These are phyloP conservation scores for Taenaris catops DNA, from an alignment of 2,888 invertebrate genomes.

Conservation along the genomic window DNA sequence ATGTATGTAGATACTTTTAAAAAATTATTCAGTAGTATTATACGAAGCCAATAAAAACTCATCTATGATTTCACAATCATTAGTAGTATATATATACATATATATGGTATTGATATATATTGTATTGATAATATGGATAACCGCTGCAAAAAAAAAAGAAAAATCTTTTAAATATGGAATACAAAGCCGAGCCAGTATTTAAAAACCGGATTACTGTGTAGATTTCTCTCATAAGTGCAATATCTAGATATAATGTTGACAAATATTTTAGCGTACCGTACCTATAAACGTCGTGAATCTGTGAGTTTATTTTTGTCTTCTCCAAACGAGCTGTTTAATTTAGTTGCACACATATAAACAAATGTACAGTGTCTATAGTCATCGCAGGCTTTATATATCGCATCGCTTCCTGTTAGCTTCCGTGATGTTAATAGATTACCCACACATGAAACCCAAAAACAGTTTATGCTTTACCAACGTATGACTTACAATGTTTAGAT, in stretches of 20 bases:
- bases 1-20: slow-evolving; percentile 24
- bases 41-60: slow-evolving; percentile 34
- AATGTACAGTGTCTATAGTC: slow-evolving; percentile 28
- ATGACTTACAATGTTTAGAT: slow-evolving; percentile 42
- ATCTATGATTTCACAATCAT: slow-evolving; percentile 41
- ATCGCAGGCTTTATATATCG: slow-evolving; percentile 43
- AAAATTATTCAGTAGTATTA: slow-evolving; percentile 27
- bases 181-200: slow-evolving; percentile 76
- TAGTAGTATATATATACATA: slow-evolving; percentile 36
- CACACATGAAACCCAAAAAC: slow-evolving; percentile 47
- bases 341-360: slow-evolving; percentile 35
- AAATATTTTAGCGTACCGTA: slow-evolving; percentile 33
- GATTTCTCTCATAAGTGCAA: slow-evolving; percentile 67
- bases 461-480: slow-evolving; percentile 56
- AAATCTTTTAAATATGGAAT: slow-evolving; percentile 46
- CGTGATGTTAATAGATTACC: slow-evolving; percentile 53
- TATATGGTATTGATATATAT: too few species aligned
- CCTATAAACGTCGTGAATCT: slow-evolving; percentile 24
- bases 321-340: slow-evolving; percentile 18
- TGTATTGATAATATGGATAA: slow-evolving; percentile 32
- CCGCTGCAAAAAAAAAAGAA: slow-evolving; percentile 26
- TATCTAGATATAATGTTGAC: slow-evolving; percentile 60
- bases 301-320: slow-evolving; percentile 18
- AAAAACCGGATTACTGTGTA: slow-evolving; percentile 71
- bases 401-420: slow-evolving; percentile 63